Percentiles rank a stretch among this genome's conserved stretches.
These are phyloP conservation scores for Camelus bactrianus DNA, from an alignment of 2,113 vertebrate species.

Conservation along the genomic window DNA sequence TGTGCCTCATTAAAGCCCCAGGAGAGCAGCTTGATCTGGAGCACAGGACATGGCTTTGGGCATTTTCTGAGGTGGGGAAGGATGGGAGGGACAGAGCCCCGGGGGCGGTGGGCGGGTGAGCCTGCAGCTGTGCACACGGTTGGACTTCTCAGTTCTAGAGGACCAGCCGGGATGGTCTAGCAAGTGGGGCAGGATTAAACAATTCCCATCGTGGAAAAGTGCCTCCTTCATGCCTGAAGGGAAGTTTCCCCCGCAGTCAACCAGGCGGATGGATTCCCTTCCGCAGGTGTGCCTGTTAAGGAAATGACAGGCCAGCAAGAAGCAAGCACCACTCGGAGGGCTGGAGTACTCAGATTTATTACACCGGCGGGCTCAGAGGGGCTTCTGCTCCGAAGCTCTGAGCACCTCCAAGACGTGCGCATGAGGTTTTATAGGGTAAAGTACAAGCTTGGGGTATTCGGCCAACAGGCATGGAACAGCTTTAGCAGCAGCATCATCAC, in stretches of 20 bases:
- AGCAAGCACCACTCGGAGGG: too few relatives aligned
- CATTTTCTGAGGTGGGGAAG: not conserved
- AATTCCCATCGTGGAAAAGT: not conserved
- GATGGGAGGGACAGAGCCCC: rapidly evolving
- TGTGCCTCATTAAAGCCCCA: not conserved
- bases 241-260: not conserved
- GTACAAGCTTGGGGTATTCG: too few relatives aligned
- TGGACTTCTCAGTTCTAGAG: not conserved
- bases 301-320: too few relatives aligned
- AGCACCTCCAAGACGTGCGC: too few relatives aligned
- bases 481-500: too few relatives aligned
- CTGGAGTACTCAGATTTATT: too few relatives aligned
- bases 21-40: not conserved
- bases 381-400: too few relatives aligned
- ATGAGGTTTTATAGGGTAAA: too few relatives aligned
- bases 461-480: too few relatives aligned
- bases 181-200: not conserved
- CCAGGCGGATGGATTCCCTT: not conserved
- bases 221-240: not conserved
- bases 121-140: not conserved
- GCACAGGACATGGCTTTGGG: not conserved
- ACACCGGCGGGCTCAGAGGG: too few relatives aligned
- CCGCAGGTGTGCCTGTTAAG: not conserved
- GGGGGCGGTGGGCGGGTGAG: not conserved
- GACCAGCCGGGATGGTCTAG: not conserved